Percentiles rank a stretch among this genome's conserved stretches.
Conservation (phyloP, 2,888 invertebrate genomes). For the Andricus curvator region DNA sequence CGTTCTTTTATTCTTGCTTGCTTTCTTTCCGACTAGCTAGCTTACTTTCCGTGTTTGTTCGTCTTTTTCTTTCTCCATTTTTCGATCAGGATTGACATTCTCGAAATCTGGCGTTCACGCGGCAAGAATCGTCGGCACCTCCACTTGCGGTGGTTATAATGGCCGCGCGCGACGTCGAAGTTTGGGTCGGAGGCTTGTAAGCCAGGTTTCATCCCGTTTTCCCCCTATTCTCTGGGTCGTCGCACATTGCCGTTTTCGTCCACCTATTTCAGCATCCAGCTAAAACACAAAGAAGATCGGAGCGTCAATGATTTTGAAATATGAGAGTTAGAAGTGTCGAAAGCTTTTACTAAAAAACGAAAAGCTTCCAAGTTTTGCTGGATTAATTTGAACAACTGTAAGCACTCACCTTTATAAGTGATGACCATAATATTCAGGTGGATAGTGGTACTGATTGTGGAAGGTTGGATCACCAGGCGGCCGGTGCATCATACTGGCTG, state of each 20-base stretch:
- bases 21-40: constrained; percentile 41
- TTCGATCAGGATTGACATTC: constrained; percentile 39
- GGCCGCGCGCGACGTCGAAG: constrained; percentile 48
- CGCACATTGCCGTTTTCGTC: constrained; percentile 49
- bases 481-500: constrained; percentile 95
- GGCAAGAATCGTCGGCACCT: constrained; percentile 64
- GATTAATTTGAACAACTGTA: neutral
- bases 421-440: constrained; percentile 96
- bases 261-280: constrained; percentile 62
- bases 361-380: neutral
- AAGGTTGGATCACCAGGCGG: constrained; percentile 95
- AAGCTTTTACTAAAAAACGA: no score
- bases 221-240: constrained; percentile 45
- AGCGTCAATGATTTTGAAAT: neutral
- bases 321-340: no score
- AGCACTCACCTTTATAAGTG: constrained; percentile 85
- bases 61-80: constrained; percentile 45
- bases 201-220: constrained; percentile 52
- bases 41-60: constrained; percentile 48
- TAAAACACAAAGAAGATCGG: constrained; percentile 56
- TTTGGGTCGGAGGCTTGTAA: constrained; percentile 46
- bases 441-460: constrained; percentile 96
- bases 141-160: constrained; percentile 50
- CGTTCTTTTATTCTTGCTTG: constrained; percentile 45
- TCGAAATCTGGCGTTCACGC: constrained; percentile 40